Evolutionary conservation across 2,113 vertebrate species (phyloP), one percentile per base, ranked within the genome.

Genomic region (Calidris pugnax): DNA sequence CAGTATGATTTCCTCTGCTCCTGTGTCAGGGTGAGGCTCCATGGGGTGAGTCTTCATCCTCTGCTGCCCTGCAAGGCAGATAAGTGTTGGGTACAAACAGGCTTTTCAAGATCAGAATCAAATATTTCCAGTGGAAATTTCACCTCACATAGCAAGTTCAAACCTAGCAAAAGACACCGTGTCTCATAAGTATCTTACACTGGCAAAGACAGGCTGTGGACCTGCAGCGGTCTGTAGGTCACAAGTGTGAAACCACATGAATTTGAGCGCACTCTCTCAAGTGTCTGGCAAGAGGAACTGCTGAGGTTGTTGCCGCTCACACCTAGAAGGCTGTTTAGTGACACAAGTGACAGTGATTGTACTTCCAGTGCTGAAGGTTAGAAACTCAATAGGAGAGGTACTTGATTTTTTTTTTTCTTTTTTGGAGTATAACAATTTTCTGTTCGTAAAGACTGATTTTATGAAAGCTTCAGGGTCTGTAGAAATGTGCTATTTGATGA

Each of bases 281-380:
- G 60, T 80, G 50, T 56, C 35, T 80, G 51, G 41, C 59, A 62
- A 76, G 64, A 76, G 53, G 18, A 90, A 64, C 68, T 51, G 67
- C 50, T 86, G 82, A 71, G 51, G 83, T 66, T 82, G 53, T 74
- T 93, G 45, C 30, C 1, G 4, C 72, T 94, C 19, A 2, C 47
- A n/a, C 63, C 51, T 64, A 72, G 78, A 86, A 75, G 24, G 39
- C 43, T 85, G 57, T 73, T 84, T 74, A 96, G 63, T 85, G 74
- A 71, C 78, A 95, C 69, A 89, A 87, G 56, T 68, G 48, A 83
- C 47, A 82, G 59, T 77, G 91, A 90, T 73, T 95, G 66, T 66
- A 78, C 71, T 96, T 85, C 56, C 71, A 94, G 55, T 33, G 21
- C 37, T 64, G 86, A 81, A 75, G 88, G 75, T 95, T 93, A 95